Evolutionary conservation across 2,888 invertebrate genomes (phyloP).

Genomic region (Caenorhabditis virilis): DNA sequence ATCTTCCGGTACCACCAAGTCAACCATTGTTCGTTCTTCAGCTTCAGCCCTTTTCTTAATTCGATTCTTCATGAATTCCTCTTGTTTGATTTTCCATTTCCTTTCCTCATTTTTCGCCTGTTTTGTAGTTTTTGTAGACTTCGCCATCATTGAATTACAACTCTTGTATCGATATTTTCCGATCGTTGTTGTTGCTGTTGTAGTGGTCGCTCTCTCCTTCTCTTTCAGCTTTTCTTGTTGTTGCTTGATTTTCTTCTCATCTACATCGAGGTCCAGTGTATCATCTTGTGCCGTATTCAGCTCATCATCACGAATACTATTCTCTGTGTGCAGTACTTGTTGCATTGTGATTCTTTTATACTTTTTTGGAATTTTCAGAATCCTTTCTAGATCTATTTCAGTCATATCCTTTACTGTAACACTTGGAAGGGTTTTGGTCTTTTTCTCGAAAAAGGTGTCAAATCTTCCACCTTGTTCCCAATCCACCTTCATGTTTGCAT

Average conservation of each 20-base stretch:
- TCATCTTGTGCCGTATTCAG: conserved; percentile 34
- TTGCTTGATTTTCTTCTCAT: background rate
- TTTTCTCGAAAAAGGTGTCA: conserved; percentile 28
- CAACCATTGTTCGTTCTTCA: conserved; percentile 9
- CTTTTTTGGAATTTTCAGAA: conserved; percentile 10
- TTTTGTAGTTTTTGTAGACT: background rate
- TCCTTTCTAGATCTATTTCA: conserved; percentile 16
- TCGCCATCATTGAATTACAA: background rate
- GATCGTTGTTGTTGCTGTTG: background rate
- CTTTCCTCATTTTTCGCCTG: conserved; percentile 17
- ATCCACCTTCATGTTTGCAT: conserved; percentile 30
- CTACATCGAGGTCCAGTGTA: conserved; percentile 7
- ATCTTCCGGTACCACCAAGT: conserved; percentile 24
- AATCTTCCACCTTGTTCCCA: conserved; percentile 42
- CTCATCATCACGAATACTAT: conserved; percentile 5
- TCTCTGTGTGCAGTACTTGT: conserved; percentile 7
- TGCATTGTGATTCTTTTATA: conserved; percentile 9
- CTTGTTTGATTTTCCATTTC: conserved; percentile 28
- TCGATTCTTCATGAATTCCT: conserved; percentile 12
- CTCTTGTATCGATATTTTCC: conserved; percentile 4
- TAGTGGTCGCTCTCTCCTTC: background rate
- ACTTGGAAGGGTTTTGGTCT: conserved; percentile 8
- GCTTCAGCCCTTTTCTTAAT: conserved; percentile 14
- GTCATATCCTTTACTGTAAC: conserved; percentile 28
- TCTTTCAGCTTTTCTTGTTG: background rate